These are phyloP conservation scores for Propsilocerus akamusi DNA, from an alignment of 1,140 invertebrate species.

Conservation along the genomic window DNA sequence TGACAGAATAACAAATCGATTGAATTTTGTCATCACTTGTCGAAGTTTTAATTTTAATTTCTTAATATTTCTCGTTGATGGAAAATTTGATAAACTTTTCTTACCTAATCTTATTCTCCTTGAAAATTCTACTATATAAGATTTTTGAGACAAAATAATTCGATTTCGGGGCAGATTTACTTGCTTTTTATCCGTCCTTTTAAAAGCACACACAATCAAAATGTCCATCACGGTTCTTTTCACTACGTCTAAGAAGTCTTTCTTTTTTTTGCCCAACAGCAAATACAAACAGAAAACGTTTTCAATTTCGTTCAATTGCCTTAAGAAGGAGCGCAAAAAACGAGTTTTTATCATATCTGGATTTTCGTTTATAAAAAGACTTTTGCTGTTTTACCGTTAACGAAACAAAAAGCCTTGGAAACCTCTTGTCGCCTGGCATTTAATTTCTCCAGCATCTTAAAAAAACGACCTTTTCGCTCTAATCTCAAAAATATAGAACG, in stretches of 20 bases:
- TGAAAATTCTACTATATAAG: too few species aligned
- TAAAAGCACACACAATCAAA: too few species aligned
- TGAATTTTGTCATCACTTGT: background rate
- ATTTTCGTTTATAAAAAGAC: background rate
- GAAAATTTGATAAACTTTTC: too few species aligned
- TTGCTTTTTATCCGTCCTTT: too few species aligned
- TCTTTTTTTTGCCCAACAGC: background rate
- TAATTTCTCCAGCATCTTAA: background rate
- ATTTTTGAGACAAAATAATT: too few species aligned
- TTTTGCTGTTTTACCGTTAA: slow-evolving; percentile 3
- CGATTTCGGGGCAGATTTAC: too few species aligned
- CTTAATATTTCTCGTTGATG: background rate
- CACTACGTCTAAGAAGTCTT: background rate
- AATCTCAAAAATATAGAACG: background rate
- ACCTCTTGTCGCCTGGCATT: background rate
- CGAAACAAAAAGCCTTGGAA: too few species aligned
- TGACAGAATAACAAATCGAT: background rate
- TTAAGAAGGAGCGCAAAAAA: background rate
- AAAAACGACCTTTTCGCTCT: background rate
- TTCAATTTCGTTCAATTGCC: background rate
- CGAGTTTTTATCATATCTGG: background rate
- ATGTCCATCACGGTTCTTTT: too few species aligned
- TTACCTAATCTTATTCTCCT: too few species aligned
- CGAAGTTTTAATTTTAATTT: background rate
- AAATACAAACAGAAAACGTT: background rate